These are phyloP conservation scores for Heliconius cydno DNA, from an alignment of 2,888 invertebrate genomes.

Conservation along the genomic window DNA sequence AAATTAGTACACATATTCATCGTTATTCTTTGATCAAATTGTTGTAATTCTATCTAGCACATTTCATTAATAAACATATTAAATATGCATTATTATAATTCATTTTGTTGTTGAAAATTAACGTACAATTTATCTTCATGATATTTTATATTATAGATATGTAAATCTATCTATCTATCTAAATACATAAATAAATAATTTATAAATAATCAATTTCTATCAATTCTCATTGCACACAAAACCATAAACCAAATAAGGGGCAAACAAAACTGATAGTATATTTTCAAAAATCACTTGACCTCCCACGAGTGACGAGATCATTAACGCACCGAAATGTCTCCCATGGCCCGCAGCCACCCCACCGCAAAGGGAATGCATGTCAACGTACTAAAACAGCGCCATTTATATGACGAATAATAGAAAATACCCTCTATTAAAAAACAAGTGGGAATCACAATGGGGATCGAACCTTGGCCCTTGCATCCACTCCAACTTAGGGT, in stretches of 20 bases:
- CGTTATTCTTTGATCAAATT: too few species aligned
- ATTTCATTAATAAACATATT: background rate
- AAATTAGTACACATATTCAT: too few species aligned
- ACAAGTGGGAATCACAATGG: conserved; percentile 80
- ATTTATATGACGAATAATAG: conserved; percentile 73
- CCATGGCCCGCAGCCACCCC: conserved; percentile 55
- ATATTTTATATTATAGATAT: too few species aligned
- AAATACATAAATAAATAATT: background rate
- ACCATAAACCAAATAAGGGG: conserved; percentile 8
- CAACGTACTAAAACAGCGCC: conserved; percentile 76
- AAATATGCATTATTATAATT: too few species aligned
- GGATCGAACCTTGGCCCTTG: conserved; percentile 72
- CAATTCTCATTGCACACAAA: background rate
- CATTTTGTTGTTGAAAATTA: background rate
- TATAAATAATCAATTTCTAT: background rate
- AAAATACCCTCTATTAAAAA: conserved; percentile 80
- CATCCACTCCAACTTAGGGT: conserved; percentile 68
- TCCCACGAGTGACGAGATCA: conserved; percentile 58
- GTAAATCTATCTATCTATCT: too few species aligned
- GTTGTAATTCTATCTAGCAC: too few species aligned
- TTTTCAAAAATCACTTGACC: conserved; percentile 60
- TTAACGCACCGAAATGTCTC: conserved; percentile 63
- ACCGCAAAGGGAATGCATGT: conserved; percentile 67
- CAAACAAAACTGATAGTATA: conserved; percentile 39
- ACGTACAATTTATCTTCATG: background rate